phyloP scores from a whole-genome alignment of 2,113 vertebrate species.

The Anthoscopus minutus region DNA sequence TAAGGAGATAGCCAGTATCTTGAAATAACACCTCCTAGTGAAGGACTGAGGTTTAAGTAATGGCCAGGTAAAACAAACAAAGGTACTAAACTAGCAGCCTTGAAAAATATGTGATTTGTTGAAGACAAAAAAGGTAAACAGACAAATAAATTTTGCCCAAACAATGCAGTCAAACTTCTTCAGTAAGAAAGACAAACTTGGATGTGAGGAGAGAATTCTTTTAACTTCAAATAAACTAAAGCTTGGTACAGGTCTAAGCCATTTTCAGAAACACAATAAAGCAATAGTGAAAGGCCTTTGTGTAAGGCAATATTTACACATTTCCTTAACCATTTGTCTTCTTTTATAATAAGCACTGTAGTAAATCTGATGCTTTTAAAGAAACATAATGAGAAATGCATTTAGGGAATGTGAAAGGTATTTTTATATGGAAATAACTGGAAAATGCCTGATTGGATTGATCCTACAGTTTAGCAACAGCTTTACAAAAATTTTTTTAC shows the following conservation, averaged over 20 bases:
- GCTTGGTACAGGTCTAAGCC: background rate
- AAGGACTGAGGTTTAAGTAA: background rate
- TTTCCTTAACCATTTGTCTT: background rate
- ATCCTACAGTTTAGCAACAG: background rate
- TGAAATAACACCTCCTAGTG: background rate
- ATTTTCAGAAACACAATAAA: background rate
- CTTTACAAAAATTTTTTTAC: background rate
- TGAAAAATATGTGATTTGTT: background rate
- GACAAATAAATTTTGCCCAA: background rate
- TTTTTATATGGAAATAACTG: background rate
- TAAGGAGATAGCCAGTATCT: background rate
- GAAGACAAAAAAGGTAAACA: background rate
- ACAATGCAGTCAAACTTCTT: background rate
- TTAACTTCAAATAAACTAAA: background rate
- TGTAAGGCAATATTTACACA: background rate
- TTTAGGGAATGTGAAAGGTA: background rate
- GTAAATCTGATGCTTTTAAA: background rate
- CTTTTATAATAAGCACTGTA: background rate
- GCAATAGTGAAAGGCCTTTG: background rate
- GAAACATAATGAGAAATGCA: background rate
- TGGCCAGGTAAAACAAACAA: background rate
- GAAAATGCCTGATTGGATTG: background rate
- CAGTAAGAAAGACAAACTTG: background rate
- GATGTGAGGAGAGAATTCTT: background rate
- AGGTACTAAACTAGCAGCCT: background rate